Percentiles rank a stretch among this genome's conserved stretches.
phyloP scores from a whole-genome alignment of 2,797 vertebrate species.

The Odontamblyopus lacepedii region DNA sequence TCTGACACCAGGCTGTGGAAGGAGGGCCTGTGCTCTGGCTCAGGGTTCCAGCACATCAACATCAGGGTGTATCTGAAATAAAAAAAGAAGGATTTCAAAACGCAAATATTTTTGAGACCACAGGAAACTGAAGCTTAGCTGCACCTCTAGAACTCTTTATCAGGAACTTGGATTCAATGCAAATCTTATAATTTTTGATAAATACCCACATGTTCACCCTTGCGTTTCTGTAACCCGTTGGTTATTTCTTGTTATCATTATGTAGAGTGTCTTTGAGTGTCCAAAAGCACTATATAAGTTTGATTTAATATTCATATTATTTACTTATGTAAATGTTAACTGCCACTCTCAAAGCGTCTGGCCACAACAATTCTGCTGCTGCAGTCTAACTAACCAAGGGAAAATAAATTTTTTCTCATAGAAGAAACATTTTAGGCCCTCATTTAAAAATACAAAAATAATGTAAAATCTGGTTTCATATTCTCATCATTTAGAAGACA shows the following conservation, averaged over 20 bases:
- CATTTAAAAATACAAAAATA: neutral
- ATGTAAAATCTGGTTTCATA: neutral
- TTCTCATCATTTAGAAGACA: neutral
- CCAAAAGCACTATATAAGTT: neutral
- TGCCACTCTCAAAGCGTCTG: too few relatives aligned
- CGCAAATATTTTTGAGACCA: neutral
- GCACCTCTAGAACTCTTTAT: neutral
- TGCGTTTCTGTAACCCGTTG: too few relatives aligned
- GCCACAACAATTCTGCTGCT: neutral
- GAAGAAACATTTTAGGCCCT: neutral
- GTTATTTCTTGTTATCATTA: neutral
- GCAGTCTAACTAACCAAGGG: neutral
- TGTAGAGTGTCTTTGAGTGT: neutral
- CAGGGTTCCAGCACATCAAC: conserved; percentile 87
- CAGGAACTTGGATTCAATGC: neutral
- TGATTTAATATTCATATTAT: neutral
- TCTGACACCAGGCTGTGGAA: conserved; percentile 81
- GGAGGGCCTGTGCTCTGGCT: conserved; percentile 80
- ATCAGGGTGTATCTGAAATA: conserved; percentile 76
- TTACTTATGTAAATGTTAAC: neutral
- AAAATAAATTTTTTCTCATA: neutral
- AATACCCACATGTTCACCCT: neutral
- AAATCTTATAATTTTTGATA: neutral
- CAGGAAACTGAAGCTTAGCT: neutral
- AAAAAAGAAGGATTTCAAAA: neutral